Evolutionary conservation across 1,140 invertebrate genomes (phyloP).

Genomic region (Lordiphosa clarofinis): DNA sequence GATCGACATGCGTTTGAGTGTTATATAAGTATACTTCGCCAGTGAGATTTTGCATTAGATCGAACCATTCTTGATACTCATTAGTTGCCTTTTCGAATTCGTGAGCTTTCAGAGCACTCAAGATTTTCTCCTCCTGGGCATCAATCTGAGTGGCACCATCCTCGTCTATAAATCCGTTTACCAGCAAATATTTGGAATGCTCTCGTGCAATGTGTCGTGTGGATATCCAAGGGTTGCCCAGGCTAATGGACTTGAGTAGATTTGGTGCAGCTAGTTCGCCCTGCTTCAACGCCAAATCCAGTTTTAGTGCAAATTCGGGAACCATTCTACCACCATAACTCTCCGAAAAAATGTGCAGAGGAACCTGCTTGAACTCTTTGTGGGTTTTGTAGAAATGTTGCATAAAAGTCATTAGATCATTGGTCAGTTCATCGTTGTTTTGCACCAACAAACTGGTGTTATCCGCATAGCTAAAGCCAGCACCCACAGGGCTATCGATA

Average conservation of each 20-base stretch:
- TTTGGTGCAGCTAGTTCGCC: slow-evolving; percentile 82
- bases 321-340: slow-evolving; percentile 96
- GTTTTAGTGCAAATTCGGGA: slow-evolving; percentile 85
- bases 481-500: slow-evolving; percentile 94
- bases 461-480: slow-evolving; percentile 91
- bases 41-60: slow-evolving; percentile 27
- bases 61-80: slow-evolving; percentile 11
- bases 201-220: slow-evolving; percentile 89
- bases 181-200: slow-evolving; percentile 85
- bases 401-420: slow-evolving; percentile 88
- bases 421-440: slow-evolving; percentile 87
- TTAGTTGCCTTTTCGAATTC: slow-evolving; percentile 32
- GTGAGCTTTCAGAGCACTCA: slow-evolving; percentile 77
- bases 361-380: slow-evolving; percentile 85
- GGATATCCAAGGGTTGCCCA: slow-evolving; percentile 94
- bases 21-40: slow-evolving; percentile 50
- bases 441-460: slow-evolving; percentile 80
- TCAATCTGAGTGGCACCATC: slow-evolving; percentile 76
- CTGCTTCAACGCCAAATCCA: slow-evolving; percentile 83
- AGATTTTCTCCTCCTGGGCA: slow-evolving; percentile 81
- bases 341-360: slow-evolving; percentile 92
- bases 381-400: slow-evolving; percentile 83
- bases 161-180: slow-evolving; percentile 83
- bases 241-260: slow-evolving; percentile 87
- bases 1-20: slow-evolving; percentile 40